A percentile compares a stretch with the other conserved stretches of the same genome.
These are phyloP conservation scores for Silurus asotus DNA, from an alignment of 2,113 vertebrate species.

Conservation along the genomic window DNA sequence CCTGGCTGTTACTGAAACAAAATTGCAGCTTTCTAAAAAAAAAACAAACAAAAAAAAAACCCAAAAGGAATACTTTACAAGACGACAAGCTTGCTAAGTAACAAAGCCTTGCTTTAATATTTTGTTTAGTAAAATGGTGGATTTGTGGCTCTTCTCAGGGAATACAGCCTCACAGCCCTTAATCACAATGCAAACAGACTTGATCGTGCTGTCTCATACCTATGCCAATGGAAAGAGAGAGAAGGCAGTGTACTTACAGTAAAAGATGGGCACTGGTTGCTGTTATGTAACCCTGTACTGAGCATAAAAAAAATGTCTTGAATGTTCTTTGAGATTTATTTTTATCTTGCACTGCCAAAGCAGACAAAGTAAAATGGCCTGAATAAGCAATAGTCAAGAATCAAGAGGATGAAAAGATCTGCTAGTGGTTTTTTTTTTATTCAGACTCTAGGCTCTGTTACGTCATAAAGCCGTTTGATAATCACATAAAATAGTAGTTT, in stretches of 20 bases:
- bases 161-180: constrained; percentile 6
- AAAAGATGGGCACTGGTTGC: constrained; percentile 25
- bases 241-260: constrained; percentile 19
- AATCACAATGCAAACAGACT: not conserved
- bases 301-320: not conserved
- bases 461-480: not conserved
- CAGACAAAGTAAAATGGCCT: constrained; percentile 7
- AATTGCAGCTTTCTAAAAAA: not conserved
- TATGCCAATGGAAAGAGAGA: constrained; percentile 9
- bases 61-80: not conserved
- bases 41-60: not conserved
- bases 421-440: not conserved
- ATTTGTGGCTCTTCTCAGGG: not conserved
- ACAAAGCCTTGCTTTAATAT: not conserved
- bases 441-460: not conserved
- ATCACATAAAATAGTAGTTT: not conserved
- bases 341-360: not conserved
- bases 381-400: constrained; percentile 17
- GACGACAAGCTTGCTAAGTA: not conserved
- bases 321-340: constrained; percentile 18
- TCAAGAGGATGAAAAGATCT: not conserved
- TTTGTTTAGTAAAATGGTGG: not conserved
- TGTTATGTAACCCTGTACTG: constrained; percentile 2
- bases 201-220: not conserved
- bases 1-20: not conserved